Percentiles rank a stretch among this genome's conserved stretches.
Conservation (phyloP, 2,888 invertebrate species). For the Microctonus aethiopoides region DNA sequence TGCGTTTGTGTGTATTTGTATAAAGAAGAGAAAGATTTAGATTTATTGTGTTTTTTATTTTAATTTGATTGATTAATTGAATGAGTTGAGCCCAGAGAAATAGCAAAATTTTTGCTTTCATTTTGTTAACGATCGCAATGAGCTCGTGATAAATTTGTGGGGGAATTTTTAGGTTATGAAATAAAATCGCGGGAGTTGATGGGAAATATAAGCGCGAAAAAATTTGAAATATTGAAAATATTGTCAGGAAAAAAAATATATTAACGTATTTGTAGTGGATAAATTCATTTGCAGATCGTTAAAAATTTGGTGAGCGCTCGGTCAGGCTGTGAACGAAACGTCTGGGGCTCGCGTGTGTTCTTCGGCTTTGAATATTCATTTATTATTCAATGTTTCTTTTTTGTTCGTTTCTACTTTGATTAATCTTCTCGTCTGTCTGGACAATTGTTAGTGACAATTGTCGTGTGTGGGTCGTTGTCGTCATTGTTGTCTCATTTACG, state of each 20-base stretch:
- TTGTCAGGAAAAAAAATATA: background rate
- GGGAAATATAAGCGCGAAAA: constrained; percentile 16
- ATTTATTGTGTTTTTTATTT: too few relatives aligned
- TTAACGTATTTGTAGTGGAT: background rate
- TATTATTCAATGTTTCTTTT: constrained; percentile 32
- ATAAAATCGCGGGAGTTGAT: background rate
- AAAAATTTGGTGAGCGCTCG: constrained; percentile 57
- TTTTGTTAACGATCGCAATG: background rate
- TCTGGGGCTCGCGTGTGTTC: constrained; percentile 58
- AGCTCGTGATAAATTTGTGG: too few relatives aligned
- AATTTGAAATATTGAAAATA: background rate
- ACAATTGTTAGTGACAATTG: too few relatives aligned
- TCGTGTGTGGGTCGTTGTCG: constrained; percentile 11
- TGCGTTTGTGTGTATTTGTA: background rate
- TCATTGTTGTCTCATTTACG: background rate
- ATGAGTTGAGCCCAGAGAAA: background rate
- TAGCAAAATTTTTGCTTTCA: background rate
- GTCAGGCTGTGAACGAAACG: constrained; percentile 68
- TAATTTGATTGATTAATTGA: background rate
- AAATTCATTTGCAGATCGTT: constrained; percentile 14
- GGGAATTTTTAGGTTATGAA: too few relatives aligned
- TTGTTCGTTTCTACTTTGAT: constrained; percentile 14
- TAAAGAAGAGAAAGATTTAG: background rate
- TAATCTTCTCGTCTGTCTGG: too few relatives aligned
- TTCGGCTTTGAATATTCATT: constrained; percentile 40